Base-by-base conservation (phyloP, 2,888 invertebrate species). In the Drosophila subquinaria region DNA sequence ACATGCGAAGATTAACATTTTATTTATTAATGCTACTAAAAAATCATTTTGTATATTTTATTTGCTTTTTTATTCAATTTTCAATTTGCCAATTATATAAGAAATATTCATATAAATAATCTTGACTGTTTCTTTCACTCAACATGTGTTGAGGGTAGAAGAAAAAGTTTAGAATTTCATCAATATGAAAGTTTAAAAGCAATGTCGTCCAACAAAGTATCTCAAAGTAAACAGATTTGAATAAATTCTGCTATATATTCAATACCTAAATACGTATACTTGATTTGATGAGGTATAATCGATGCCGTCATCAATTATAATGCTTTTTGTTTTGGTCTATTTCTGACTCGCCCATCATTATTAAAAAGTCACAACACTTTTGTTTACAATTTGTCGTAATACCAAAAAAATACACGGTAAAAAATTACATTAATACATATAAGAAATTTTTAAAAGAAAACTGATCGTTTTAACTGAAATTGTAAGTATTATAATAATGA, bases 361-460 rank as follows among this genome's bases (percentile, higher is more conserved):
- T 17, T 23, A 10, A 15, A 15, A 17, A 56, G 30, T 42, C 56
- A 50, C 27, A 27, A 42, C 8, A n/a, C 35, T 33, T n/a, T 63
- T 63, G 63, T 64, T 64, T 64, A 64, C 64, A 56, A 56, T 38
- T 33, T 48, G 40, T 40, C 56, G 40, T 56, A 35, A 40, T 42
- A 23, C 11, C 33, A 10, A 23, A 33, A 6, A n/a, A 6, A n/a
- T 20, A n/a, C 60, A 61, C 60, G 43, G 42, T 1, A 13, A 3
- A 42, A 11, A 42, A 55, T 27, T 0, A 0, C 38, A n/a, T 15
- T 30, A 10, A 8, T 8, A n/a, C n/a, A n/a, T n/a, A 35, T 35
- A 13, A 20, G 5, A 10, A 51, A 33, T 11, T 17, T 35, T n/a
- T 50, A 1, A 5, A 35, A 11, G 17, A 50, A 13, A 17, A 35